Evolutionary conservation across 2,888 invertebrate genomes (phyloP).

Genomic region (Eilema sororculum): DNA sequence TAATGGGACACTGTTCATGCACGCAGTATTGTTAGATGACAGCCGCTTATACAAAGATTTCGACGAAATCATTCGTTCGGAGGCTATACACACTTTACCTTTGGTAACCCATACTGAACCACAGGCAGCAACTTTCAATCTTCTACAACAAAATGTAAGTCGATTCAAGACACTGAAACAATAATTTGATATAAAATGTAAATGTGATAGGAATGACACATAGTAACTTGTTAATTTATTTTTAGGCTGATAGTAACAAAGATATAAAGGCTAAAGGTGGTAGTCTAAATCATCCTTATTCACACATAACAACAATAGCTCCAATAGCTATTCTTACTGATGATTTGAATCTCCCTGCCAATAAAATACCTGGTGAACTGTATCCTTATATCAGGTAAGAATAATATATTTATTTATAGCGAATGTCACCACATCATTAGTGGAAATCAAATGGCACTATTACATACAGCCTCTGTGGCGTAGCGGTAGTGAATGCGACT

Average conservation of each 20-base stretch:
- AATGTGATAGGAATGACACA: background rate
- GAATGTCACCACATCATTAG: background rate
- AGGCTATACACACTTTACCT: conserved; percentile 88
- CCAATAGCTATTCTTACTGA: conserved; percentile 93
- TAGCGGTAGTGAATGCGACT: too few species aligned
- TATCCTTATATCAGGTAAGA: conserved; percentile 87
- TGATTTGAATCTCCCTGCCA: conserved; percentile 88
- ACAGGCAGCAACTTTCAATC: conserved; percentile 91
- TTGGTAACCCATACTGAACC: conserved; percentile 92
- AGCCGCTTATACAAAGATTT: conserved; percentile 84
- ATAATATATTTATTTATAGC: background rate
- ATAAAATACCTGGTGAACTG: conserved; percentile 90
- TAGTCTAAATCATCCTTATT: conserved; percentile 85
- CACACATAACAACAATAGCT: conserved; percentile 92
- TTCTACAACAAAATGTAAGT: conserved; percentile 85
- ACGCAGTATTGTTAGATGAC: conserved; percentile 89
- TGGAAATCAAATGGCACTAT: too few species aligned
- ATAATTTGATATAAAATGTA: background rate
- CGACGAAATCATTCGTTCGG: conserved; percentile 86
- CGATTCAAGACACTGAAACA: background rate
- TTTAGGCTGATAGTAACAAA: conserved; percentile 61
- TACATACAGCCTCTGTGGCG: too few species aligned
- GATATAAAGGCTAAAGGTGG: conserved; percentile 47
- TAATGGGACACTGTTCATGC: conserved; percentile 95
- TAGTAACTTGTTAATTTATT: conserved; percentile 35